Percentiles rank a stretch among this genome's conserved stretches.
phyloP scores from a whole-genome alignment of 2,888 invertebrate species.

The Nemurella pictetii region DNA sequence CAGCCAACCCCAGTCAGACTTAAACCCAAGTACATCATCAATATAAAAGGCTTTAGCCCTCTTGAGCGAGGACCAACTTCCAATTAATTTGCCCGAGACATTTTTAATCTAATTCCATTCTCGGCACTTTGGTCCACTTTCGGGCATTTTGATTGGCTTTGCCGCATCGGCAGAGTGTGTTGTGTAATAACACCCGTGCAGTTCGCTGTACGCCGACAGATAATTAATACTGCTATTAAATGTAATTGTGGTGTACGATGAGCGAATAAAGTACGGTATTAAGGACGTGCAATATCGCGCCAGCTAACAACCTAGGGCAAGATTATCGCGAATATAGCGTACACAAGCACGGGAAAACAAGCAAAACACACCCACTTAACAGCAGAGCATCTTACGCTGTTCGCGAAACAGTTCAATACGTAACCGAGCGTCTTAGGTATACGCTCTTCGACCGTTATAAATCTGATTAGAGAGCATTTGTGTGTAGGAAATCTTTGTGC shows the following conservation, averaged over 20 bases:
- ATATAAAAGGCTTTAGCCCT: not conserved
- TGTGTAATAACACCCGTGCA: not conserved
- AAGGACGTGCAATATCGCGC: not conserved
- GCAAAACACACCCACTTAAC: not conserved
- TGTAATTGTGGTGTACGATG: constrained; percentile 6
- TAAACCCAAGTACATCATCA: not conserved
- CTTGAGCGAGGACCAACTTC: not conserved
- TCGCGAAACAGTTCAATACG: not conserved
- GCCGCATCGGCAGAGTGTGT: not conserved
- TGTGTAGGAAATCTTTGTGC: not conserved
- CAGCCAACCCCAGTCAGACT: not conserved
- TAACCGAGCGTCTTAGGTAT: not conserved
- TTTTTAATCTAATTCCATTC: not conserved
- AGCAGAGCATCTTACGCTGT: not conserved
- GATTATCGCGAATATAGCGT: constrained; percentile 7
- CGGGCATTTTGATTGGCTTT: not conserved
- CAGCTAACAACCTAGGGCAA: not conserved
- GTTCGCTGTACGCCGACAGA: constrained; percentile 3
- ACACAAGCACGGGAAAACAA: not conserved
- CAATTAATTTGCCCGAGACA: not conserved
- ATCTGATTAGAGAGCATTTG: not conserved
- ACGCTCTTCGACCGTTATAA: not conserved
- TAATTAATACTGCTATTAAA: constrained; percentile 28
- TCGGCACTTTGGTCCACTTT: not conserved
- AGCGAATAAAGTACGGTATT: not conserved